These are phyloP conservation scores for Drosophila nigrodunni DNA, from an alignment of 1,140 invertebrate species.

Conservation along the genomic window DNA sequence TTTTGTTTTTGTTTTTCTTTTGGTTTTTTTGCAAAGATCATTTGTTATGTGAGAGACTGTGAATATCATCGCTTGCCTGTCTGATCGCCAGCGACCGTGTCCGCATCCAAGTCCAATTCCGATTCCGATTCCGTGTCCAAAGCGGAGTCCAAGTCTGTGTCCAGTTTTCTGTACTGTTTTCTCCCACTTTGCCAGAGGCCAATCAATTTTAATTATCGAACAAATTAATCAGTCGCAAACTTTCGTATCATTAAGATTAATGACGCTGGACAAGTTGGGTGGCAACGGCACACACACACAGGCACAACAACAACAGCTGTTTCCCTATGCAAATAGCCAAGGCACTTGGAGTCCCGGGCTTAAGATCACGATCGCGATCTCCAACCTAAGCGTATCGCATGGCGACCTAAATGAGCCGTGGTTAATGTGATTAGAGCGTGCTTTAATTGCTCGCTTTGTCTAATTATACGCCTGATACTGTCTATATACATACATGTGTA, in stretches of 20 bases:
- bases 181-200: constrained; percentile 31
- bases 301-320: constrained; percentile 24
- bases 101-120: neutral
- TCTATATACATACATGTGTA: constrained; percentile 26
- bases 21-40: constrained; percentile 56
- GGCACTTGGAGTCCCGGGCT: constrained; percentile 15
- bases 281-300: constrained; percentile 49
- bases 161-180: constrained; percentile 23
- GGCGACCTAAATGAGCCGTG: constrained; percentile 71
- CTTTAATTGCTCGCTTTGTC: constrained; percentile 73
- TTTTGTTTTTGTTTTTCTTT: neutral
- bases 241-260: constrained; percentile 83
- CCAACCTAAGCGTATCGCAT: constrained; percentile 62
- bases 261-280: constrained; percentile 69
- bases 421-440: constrained; percentile 72
- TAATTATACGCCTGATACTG: constrained; percentile 61
- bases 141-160: no score
- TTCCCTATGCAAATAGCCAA: constrained; percentile 41
- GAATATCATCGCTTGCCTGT: constrained; percentile 38
- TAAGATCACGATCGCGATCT: constrained; percentile 63
- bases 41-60: constrained; percentile 53
- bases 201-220: constrained; percentile 82
- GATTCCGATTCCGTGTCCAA: no score
- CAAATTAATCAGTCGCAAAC: constrained; percentile 79
- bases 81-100: constrained; percentile 9